Evolutionary conservation across 1,140 invertebrate genomes (phyloP), one percentile per base, ranked within the genome.

Genomic region (Asbolus verrucosus): DNA sequence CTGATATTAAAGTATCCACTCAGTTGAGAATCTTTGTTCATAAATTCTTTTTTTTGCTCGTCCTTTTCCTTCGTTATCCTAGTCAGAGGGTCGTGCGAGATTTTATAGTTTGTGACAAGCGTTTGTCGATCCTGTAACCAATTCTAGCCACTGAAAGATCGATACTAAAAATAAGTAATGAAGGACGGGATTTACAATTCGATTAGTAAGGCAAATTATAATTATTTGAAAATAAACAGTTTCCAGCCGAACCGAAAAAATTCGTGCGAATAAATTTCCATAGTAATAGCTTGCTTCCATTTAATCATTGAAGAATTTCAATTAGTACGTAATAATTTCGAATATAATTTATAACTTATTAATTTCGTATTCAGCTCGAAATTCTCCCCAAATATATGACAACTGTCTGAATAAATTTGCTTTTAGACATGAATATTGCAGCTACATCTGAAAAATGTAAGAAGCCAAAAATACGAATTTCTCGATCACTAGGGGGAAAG

Each of bases 61-160:
- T 6, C 16, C 15, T 46, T 46, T 46, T 46, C 16, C 8, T 21
- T n/a, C n/a, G 24, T 21, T 15, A n/a, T 24, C 11, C 21, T 54
- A 16, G 46, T 54, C 11, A 54, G 21, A 14, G 21, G 18, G 41
- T 46, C 21, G 19, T 19, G 21, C 5, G 21, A 54, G 11, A 54
- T 54, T 54, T 30, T 54, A 54, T 54, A 27, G 21, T 30, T 54
- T 54, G 19, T 27, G 46, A 54, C 19, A 54, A 19, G 46, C 9
- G 21, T 24, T 11, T 54, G 46, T 54, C 46, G 27, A 27, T 54
- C 27, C 21, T 8, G 27, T 54, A n/a, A 27, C 21, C 46, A 27
- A 54, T 54, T 14, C 21, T 4, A 11, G 5, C 6, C 21, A 54
- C 27, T 6, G 13, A 13, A 1, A 6, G 21, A 54, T 27, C 11